phyloP scores from a whole-genome alignment of 1,140 invertebrate genomes.

The Meloidogyne floridensis region DNA sequence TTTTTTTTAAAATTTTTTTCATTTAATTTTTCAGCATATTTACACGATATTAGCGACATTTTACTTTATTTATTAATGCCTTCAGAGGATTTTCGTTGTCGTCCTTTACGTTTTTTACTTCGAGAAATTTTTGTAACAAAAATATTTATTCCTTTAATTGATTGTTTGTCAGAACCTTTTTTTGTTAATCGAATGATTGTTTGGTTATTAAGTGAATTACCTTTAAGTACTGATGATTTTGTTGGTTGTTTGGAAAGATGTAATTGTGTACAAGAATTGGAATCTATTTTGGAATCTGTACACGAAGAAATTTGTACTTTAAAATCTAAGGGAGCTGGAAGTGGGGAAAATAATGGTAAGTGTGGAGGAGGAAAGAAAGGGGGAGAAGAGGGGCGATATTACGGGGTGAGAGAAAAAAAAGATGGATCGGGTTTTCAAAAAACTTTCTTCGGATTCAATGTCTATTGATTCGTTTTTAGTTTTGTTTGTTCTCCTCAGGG shows the following conservation, averaged over 20 bases:
- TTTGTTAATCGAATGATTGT: conserved; percentile 88
- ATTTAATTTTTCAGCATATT: conserved; percentile 73
- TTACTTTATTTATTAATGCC: conserved; percentile 82
- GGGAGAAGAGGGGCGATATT: no score
- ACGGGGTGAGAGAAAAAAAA: no score
- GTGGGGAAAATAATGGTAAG: conserved; percentile 32
- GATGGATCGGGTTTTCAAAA: no score
- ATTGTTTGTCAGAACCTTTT: conserved; percentile 85
- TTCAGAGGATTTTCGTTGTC: conserved; percentile 81
- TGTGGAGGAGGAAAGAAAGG: neutral
- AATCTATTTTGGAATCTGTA: conserved; percentile 57
- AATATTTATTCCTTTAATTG: conserved; percentile 78
- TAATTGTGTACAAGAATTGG: conserved; percentile 60
- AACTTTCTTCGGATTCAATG: no score
- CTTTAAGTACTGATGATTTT: conserved; percentile 61
- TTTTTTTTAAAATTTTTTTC: conserved; percentile 29
- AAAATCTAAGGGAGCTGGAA: conserved; percentile 48
- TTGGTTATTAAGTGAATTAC: conserved; percentile 73
- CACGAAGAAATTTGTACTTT: conserved; percentile 60
- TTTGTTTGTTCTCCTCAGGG: no score
- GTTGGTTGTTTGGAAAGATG: conserved; percentile 54
- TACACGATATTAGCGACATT: conserved; percentile 81
- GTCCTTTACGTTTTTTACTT: conserved; percentile 70
- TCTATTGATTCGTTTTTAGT: no score
- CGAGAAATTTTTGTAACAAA: conserved; percentile 80